These are phyloP conservation scores for Monomorium pharaonis DNA, from an alignment of 1,140 invertebrate species.

Conservation along the genomic window DNA sequence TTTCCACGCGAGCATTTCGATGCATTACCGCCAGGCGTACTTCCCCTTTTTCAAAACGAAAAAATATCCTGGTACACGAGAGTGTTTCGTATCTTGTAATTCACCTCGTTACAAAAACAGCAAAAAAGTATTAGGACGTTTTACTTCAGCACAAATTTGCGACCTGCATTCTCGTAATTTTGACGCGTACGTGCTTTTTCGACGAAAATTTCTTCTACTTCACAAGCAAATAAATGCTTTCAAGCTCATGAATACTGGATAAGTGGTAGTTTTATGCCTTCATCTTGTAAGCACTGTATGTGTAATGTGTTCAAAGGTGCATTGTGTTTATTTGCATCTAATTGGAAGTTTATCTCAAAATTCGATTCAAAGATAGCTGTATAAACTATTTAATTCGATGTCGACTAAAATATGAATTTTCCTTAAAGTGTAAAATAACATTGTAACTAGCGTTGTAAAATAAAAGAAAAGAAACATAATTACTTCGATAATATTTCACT, in stretches of 20 bases:
- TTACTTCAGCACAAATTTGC: background rate
- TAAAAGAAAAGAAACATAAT: background rate
- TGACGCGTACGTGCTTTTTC: background rate
- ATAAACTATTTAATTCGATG: background rate
- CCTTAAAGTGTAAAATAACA: background rate
- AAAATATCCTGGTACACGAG: background rate
- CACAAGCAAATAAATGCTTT: background rate
- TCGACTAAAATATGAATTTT: background rate
- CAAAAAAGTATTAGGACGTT: background rate
- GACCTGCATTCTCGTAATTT: background rate
- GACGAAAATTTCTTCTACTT: background rate
- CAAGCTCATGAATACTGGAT: background rate
- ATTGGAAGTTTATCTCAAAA: background rate
- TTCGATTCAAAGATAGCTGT: background rate
- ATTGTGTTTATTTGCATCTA: background rate
- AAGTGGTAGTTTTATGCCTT: background rate
- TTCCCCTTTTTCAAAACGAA: constrained; percentile 1
- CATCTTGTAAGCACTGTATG: background rate
- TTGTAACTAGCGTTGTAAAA: background rate
- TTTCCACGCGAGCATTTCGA: constrained; percentile 8
- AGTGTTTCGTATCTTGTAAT: constrained; percentile 3
- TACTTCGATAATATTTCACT: background rate
- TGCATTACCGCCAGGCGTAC: constrained; percentile 14
- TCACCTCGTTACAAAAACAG: background rate
- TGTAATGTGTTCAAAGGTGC: background rate